These are phyloP conservation scores for Xestia sexstrigata DNA, from an alignment of 2,888 invertebrate genomes.

Conservation along the genomic window DNA sequence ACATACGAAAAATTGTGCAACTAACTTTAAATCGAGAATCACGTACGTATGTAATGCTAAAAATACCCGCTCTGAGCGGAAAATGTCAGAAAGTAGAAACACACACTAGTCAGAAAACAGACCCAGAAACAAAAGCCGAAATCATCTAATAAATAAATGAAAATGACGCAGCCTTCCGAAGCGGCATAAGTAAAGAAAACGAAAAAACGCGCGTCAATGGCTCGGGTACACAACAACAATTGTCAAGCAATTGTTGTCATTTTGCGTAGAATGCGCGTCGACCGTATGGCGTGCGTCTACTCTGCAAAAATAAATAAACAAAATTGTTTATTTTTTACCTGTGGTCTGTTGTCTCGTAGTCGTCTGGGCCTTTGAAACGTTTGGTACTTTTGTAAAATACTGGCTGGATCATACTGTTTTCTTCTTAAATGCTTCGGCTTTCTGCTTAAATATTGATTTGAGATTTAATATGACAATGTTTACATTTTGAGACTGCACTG, in stretches of 20 bases:
- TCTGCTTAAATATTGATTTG: constrained; percentile 22
- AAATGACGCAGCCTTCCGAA: constrained; percentile 67
- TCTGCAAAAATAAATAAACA: constrained; percentile 79
- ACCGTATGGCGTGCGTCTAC: constrained; percentile 87
- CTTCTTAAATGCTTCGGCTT: constrained; percentile 11
- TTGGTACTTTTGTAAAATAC: constrained; percentile 29
- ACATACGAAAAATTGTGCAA: not conserved
- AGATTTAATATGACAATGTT: not conserved
- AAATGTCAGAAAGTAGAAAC: constrained; percentile 1
- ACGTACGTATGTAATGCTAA: not conserved
- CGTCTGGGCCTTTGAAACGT: constrained; percentile 41
- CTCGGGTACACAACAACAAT: constrained; percentile 86
- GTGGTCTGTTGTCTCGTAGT: constrained; percentile 50
- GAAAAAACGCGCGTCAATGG: constrained; percentile 73
- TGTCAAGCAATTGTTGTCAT: constrained; percentile 85
- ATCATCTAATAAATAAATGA: constrained; percentile 74
- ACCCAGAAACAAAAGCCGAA: constrained; percentile 47
- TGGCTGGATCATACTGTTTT: constrained; percentile 24
- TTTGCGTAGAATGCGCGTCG: constrained; percentile 84
- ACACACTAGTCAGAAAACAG: constrained; percentile 28
- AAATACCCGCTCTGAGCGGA: not conserved
- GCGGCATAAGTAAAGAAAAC: constrained; percentile 72
- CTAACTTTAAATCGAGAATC: not conserved
- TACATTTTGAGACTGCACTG: constrained; percentile 6
- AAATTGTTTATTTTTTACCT: constrained; percentile 64